Evolutionary conservation across 2,888 invertebrate species (phyloP).

Genomic region (Cheilosia pagana): DNA sequence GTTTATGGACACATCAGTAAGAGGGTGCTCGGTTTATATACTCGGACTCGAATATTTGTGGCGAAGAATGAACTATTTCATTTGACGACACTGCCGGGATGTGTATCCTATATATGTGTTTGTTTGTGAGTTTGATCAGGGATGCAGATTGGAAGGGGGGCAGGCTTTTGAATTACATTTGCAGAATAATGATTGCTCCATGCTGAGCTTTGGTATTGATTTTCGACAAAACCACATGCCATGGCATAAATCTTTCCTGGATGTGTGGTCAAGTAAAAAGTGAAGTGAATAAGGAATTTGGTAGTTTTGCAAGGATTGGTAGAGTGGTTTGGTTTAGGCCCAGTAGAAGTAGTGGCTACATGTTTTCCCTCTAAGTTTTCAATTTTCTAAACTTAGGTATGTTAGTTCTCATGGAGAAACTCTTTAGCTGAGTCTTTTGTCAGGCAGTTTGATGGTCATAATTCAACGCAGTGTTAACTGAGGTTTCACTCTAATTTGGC

Average conservation of each 20-base stretch:
- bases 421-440: too few relatives aligned
- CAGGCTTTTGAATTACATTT: constrained; percentile 19
- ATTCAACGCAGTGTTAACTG: too few relatives aligned
- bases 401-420: too few relatives aligned
- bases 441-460: too few relatives aligned
- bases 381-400: too few relatives aligned
- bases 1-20: constrained; percentile 42
- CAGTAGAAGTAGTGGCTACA: background rate
- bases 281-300: background rate
- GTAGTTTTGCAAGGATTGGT: background rate
- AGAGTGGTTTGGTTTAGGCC: background rate
- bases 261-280: background rate
- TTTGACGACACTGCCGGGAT: constrained; percentile 17
- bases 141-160: background rate
- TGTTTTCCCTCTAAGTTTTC: too few relatives aligned
- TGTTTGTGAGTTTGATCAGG: constrained; percentile 41
- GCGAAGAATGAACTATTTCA: background rate
- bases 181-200: constrained; percentile 20
- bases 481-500: too few relatives aligned
- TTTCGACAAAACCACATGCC: background rate
- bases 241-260: background rate
- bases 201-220: constrained; percentile 4
- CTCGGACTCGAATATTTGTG: background rate
- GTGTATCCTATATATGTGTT: constrained; percentile 6
- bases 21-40: background rate